Base-by-base conservation (phyloP, 2,797 vertebrate genomes). In the Thamnophis elegans region DNA sequence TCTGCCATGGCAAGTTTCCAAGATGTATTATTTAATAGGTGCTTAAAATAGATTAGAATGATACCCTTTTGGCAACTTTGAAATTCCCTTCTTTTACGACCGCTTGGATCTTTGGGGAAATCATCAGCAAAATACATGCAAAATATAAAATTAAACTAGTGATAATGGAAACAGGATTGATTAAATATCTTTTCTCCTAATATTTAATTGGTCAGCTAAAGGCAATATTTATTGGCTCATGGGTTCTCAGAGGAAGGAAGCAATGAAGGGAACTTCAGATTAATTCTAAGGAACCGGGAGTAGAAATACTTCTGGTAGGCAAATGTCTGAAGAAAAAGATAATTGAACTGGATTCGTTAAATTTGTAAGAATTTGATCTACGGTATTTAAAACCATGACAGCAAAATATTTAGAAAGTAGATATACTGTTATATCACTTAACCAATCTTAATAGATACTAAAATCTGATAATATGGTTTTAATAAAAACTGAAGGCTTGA, bases 401-500 rank as follows among this genome's bases (percentile, higher is more conserved):
- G 32, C n/a, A 73, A 78, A 92, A 22, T 65, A 22, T 36, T 53
- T 60, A 89, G 42, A 8, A 42, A n/a, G 10, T 6, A 42, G n/a
- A 85, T 65, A 26, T 53, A 16, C 4, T 59, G 4, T 88, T 54
- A 20, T 22, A 87, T 56, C 5, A 8, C 47, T 47, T 62, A 60
- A 86, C 14, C 22, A 62, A 42, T 89, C 87, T 13, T 85, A 32
- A 60, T 22, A 89, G 25, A 5, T 89, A 54, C 32, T 73, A 73
- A 18, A 42, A 28, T 56, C 10, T 32, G 53, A 86, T 58, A 8
- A 0, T 86, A 53, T 59, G 91, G 87, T 90, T 54, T 87, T 95
- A 85, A 6, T 96, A 90, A 92, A 92, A 88, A 93, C 16, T 56
- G 42, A 91, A 85, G 42, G 90, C 73, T 20, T 5, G 82, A 9